Base-by-base conservation (phyloP, 2,888 invertebrate genomes). In the Hyposoter dolosus region DNA sequence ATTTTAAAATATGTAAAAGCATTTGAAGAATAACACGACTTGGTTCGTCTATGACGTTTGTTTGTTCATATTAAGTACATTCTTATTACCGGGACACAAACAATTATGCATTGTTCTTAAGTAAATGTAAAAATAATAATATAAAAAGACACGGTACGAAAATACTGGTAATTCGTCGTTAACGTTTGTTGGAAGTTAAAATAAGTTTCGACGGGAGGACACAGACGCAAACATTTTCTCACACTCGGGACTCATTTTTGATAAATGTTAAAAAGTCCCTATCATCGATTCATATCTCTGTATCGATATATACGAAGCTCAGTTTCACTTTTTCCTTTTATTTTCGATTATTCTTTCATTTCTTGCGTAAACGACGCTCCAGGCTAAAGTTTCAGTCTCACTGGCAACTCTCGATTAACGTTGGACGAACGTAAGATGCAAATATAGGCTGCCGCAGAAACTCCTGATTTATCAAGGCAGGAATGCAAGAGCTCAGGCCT, bases 91-190 rank as follows among this genome's bases (percentile, higher is more conserved):
- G 92, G 92, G 90, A 90, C 90, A 90, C 89, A 88, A 91, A 91
- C 90, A 92, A 86, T 91, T 90, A 90, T 93, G 91, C 87, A 91
- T 90, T 90, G 91, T 89, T 90, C 89, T 93, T 93, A 93, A 93
- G 93, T 93, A 93, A 89, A 88, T 79, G 66, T 82, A 85, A 66
- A 74, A 65, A 79, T 28, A 63, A 79, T 68, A 63, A 43, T 71
- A 74, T 71, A 76, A 71, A 85, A 79, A 82, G 65, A 82, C 63
- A 91, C 90, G 89, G 91, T 92, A 92, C 90, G 89, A 92, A 92
- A 94, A 93, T 93, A 93, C 93, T 93, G 93, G 91, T 93, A 91
- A 90, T 91, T 91, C 89, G 89, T 90, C 90, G 88, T 91, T 90
- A 91, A 89, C 89, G 89, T 90, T 60, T 60, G 60, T 60, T 60